Conservation (phyloP, 1,140 invertebrate species). For the Ceratina calcarata region DNA sequence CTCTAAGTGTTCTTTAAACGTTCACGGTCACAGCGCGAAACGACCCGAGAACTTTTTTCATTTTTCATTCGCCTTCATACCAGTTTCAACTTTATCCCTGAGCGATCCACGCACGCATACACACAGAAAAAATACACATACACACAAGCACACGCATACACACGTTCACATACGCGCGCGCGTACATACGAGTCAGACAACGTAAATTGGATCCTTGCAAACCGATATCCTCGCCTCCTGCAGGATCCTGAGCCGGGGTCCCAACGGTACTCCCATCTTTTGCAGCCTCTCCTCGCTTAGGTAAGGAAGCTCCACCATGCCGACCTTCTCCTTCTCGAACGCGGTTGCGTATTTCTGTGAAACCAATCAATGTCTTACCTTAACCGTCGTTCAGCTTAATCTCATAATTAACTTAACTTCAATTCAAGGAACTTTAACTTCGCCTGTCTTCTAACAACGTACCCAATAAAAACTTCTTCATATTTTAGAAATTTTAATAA, state of each 20-base stretch:
- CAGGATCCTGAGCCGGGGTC: conserved; percentile 92
- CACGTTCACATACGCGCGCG: background rate
- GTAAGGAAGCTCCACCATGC: conserved; percentile 95
- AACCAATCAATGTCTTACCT: background rate
- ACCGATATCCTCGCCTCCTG: conserved; percentile 91
- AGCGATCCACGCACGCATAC: too few relatives aligned
- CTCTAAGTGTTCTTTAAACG: too few relatives aligned
- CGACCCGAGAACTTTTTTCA: background rate
- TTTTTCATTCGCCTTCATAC: conserved; percentile 7
- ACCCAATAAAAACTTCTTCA: too few relatives aligned
- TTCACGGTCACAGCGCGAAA: conserved; percentile 10
- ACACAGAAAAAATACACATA: too few relatives aligned
- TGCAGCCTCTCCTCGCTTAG: conserved; percentile 93
- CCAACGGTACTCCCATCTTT: conserved; percentile 93
- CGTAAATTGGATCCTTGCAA: conserved; percentile 81
- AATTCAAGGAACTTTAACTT: too few relatives aligned
- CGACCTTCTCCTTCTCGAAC: conserved; percentile 94
- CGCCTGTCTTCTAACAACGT: too few relatives aligned
- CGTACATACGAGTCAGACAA: conserved; percentile 63
- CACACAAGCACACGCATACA: too few relatives aligned
- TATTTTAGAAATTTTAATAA: too few relatives aligned
- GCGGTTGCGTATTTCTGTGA: conserved; percentile 91
- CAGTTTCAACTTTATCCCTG: background rate
- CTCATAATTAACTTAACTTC: too few relatives aligned
- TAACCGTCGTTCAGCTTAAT: too few relatives aligned